phyloP scores from a whole-genome alignment of 2,888 invertebrate species.

The Torymus tubicola region DNA sequence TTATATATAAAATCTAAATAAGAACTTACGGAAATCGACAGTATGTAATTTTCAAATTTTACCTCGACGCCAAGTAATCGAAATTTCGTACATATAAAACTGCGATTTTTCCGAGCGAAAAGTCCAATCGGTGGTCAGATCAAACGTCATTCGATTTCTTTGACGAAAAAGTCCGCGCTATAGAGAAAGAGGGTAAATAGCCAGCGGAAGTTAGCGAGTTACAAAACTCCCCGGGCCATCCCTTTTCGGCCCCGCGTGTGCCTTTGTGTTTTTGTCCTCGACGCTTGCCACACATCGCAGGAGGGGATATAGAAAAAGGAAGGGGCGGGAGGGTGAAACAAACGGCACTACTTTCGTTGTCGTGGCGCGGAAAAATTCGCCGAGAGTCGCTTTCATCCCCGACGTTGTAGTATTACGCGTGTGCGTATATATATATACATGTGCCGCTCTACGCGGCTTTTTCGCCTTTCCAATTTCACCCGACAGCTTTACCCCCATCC shows the following conservation, averaged over 20 bases:
- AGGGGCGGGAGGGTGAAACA: conserved; percentile 33
- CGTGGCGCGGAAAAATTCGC: conserved; percentile 22
- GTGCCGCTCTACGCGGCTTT: neutral
- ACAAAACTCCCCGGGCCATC: conserved; percentile 1
- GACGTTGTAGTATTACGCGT: neutral
- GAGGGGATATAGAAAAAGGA: too few relatives aligned
- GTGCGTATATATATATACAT: too few relatives aligned
- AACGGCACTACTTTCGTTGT: conserved; percentile 26
- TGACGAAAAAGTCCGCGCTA: conserved; percentile 2
- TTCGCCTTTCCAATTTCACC: conserved; percentile 40
- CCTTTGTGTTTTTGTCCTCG: conserved; percentile 11
- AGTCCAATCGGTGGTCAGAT: neutral
- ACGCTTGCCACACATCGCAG: neutral
- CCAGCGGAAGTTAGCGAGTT: conserved; percentile 13
- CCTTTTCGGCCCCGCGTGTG: neutral
- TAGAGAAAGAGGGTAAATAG: neutral
- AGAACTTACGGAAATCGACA: too few relatives aligned
- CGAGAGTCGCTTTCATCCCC: too few relatives aligned
- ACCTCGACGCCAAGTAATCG: too few relatives aligned
- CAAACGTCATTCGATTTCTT: conserved; percentile 13
- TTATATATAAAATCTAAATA: too few relatives aligned
- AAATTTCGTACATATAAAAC: neutral
- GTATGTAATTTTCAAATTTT: too few relatives aligned
- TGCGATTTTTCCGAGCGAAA: neutral
- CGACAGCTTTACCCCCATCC: neutral